Conservation (phyloP, 2,113 vertebrate genomes). For the Sitta europaea region DNA sequence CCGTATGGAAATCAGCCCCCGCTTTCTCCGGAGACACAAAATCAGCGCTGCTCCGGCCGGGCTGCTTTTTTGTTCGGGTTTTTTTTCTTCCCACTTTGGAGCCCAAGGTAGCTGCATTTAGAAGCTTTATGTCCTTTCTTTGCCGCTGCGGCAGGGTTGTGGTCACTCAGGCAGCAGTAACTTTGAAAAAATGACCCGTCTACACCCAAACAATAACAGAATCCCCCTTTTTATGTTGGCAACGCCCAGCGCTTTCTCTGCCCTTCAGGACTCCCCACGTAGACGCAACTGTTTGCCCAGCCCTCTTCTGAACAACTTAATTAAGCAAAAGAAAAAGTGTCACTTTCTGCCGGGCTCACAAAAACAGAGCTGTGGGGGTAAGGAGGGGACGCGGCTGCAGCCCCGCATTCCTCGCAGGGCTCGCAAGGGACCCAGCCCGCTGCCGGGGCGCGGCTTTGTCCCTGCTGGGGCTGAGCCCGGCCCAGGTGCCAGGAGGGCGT, state of each 20-base stretch:
- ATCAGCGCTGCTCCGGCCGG: background rate
- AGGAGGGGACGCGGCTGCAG: conserved; percentile 70
- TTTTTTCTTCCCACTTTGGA: conserved; percentile 16
- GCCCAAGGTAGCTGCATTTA: conserved; percentile 72
- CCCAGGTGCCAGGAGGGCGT: background rate
- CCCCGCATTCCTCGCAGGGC: conserved; percentile 70
- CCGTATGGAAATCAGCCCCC: conserved; percentile 15
- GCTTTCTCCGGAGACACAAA: conserved; percentile 5
- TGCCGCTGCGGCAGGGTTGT: conserved; percentile 65
- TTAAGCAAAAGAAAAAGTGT: conserved; percentile 87
- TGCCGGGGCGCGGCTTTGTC: background rate
- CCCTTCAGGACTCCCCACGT: conserved; percentile 80
- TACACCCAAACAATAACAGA: conserved; percentile 88
- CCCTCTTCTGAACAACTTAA: conserved; percentile 84
- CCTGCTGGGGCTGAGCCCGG: background rate
- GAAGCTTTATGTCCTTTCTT: conserved; percentile 75
- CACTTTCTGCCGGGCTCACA: conserved; percentile 82
- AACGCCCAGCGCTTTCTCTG: conserved; percentile 83
- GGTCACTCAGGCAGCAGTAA: conserved; percentile 84
- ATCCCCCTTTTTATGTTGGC: conserved; percentile 86
- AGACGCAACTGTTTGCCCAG: conserved; percentile 84
- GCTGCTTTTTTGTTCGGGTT: background rate
- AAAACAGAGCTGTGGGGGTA: conserved; percentile 75
- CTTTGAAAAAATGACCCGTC: conserved; percentile 87
- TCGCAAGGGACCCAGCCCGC: background rate